Evolutionary conservation across 2,888 invertebrate species (phyloP).

Genomic region (Hermaeophaga mercurialis): DNA sequence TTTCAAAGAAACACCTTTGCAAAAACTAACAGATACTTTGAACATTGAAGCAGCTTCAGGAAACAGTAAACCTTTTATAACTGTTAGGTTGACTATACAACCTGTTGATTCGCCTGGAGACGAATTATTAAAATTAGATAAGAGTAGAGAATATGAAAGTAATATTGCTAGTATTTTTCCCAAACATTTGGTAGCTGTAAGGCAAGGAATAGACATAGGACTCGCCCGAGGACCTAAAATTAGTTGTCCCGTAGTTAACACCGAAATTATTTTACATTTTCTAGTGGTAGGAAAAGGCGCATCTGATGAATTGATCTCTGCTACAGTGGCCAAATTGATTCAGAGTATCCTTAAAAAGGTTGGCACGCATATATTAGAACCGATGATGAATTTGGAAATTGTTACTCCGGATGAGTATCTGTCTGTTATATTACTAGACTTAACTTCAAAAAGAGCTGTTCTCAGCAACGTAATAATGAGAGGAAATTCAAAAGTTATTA

Average conservation of each 20-base stretch:
- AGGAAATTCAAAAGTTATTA: slow-evolving; percentile 72
- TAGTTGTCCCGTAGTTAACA: slow-evolving; percentile 78
- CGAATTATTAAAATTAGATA: slow-evolving; percentile 65
- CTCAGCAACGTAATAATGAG: slow-evolving; percentile 68
- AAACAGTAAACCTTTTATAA: slow-evolving; percentile 64
- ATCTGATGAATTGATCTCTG: slow-evolving; percentile 79
- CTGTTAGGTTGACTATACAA: slow-evolving; percentile 66
- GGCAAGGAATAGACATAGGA: slow-evolving; percentile 72
- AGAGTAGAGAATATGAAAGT: slow-evolving; percentile 68
- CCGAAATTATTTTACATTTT: slow-evolving; percentile 77
- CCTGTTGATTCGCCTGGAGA: slow-evolving; percentile 52
- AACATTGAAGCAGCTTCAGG: slow-evolving; percentile 70
- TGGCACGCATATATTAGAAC: slow-evolving; percentile 74
- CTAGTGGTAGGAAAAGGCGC: slow-evolving; percentile 76
- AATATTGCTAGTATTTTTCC: slow-evolving; percentile 71
- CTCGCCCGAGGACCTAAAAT: slow-evolving; percentile 83
- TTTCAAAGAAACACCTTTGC: slow-evolving; percentile 77
- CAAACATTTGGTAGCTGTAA: slow-evolving; percentile 71
- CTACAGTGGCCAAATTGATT: slow-evolving; percentile 82
- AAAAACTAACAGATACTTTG: slow-evolving; percentile 57
- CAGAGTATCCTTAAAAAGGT: slow-evolving; percentile 69
- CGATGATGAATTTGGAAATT: slow-evolving; percentile 87
- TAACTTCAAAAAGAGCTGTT: slow-evolving; percentile 72
- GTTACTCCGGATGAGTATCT: slow-evolving; percentile 69
- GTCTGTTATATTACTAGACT: slow-evolving; percentile 73